A percentile compares a stretch with the other conserved stretches of the same genome.
Evolutionary conservation across 1,140 invertebrate species (phyloP).

Genomic region (Halictus rubicundus): DNA sequence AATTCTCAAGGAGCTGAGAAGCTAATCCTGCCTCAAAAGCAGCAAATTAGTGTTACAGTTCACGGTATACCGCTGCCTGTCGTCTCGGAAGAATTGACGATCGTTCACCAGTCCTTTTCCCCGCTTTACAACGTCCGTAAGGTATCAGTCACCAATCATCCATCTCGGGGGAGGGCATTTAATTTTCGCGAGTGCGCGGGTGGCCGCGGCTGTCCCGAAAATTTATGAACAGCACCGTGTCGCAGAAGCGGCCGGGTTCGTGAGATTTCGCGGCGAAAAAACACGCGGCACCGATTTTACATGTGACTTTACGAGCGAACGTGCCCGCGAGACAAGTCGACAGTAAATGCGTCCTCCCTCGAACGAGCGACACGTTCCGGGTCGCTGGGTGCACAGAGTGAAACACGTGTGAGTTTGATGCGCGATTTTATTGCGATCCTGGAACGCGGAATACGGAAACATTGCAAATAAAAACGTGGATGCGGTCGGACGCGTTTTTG

Average conservation of each 20-base stretch:
- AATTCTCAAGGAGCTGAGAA: too few species aligned
- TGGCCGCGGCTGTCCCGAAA: conserved; percentile 49
- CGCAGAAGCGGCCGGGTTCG: conserved; percentile 49
- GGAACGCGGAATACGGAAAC: neutral
- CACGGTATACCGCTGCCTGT: neutral
- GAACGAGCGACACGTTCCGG: conserved; percentile 14
- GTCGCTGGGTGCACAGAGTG: neutral
- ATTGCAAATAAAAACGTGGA: neutral
- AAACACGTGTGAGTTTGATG: neutral
- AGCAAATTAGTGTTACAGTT: too few species aligned
- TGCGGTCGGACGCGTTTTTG: too few species aligned
- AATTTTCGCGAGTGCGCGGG: conserved; percentile 67
- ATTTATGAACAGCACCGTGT: conserved; percentile 72
- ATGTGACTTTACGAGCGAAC: conserved; percentile 71
- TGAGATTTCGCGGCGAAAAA: conserved; percentile 56
- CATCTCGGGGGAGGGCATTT: conserved; percentile 67
- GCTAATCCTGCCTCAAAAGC: too few species aligned
- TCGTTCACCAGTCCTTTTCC: neutral
- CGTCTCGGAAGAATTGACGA: conserved; percentile 30
- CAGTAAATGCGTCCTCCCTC: conserved; percentile 57
- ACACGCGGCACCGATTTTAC: conserved; percentile 65
- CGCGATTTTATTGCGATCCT: neutral
- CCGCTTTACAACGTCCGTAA: neutral
- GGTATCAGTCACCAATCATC: conserved; percentile 53
- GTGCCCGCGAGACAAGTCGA: conserved; percentile 64